phyloP scores from a whole-genome alignment of 2,888 invertebrate species.

The Meteorus cinctellus region DNA sequence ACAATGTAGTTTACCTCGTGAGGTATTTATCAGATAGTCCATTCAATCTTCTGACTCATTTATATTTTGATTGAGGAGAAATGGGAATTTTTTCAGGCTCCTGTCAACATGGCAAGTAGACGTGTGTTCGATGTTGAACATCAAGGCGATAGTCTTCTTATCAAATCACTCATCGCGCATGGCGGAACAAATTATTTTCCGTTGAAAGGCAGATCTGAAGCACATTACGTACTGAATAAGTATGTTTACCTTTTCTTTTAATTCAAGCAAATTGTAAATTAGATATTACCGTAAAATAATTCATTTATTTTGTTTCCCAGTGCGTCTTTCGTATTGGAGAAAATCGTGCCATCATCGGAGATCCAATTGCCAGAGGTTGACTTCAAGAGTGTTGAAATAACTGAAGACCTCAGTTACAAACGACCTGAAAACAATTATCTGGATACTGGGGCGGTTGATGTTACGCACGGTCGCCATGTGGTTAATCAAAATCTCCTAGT shows the following conservation, averaged over 20 bases:
- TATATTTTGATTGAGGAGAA: neutral
- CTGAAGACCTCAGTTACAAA: slow-evolving; percentile 60
- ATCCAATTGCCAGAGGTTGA: slow-evolving; percentile 45
- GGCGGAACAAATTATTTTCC: slow-evolving; percentile 63
- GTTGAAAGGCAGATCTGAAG: slow-evolving; percentile 65
- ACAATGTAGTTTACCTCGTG: slow-evolving; percentile 50
- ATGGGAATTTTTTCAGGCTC: slow-evolving; percentile 48
- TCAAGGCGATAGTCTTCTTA: slow-evolving; percentile 53
- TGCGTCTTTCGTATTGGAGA: slow-evolving; percentile 68
- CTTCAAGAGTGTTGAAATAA: slow-evolving; percentile 50
- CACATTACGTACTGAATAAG: slow-evolving; percentile 71
- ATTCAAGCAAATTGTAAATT: slow-evolving; percentile 23
- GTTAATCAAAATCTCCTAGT: slow-evolving; percentile 60
- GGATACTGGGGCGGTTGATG: slow-evolving; percentile 59
- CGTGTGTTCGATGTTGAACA: slow-evolving; percentile 57
- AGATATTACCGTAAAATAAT: neutral
- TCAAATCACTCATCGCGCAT: slow-evolving; percentile 59
- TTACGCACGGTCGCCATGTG: slow-evolving; percentile 66
- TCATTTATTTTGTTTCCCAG: slow-evolving; percentile 50
- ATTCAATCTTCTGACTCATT: neutral
- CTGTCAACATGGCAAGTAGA: slow-evolving; percentile 56
- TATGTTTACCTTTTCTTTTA: slow-evolving; percentile 49
- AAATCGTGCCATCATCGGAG: slow-evolving; percentile 53
- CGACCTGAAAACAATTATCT: slow-evolving; percentile 54
- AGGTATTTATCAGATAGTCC: slow-evolving; percentile 39